Percentiles rank a stretch among this genome's conserved stretches.
phyloP scores from a whole-genome alignment of 2,888 invertebrate genomes.

The Myathropa florea region DNA sequence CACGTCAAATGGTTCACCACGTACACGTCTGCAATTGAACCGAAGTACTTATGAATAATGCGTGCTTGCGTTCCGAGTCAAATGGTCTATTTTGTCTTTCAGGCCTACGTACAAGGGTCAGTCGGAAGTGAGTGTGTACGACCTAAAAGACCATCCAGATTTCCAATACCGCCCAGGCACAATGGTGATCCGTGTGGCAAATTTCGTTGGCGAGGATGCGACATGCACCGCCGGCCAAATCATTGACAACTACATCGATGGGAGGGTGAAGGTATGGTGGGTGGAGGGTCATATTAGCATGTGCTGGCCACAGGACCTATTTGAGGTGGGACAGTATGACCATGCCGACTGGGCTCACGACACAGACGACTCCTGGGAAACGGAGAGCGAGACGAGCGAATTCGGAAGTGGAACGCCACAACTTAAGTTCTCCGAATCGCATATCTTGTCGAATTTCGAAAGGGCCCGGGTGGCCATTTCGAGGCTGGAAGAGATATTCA shows the following conservation, averaged over 20 bases:
- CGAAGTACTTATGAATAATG: slow-evolving; percentile 83
- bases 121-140: slow-evolving; percentile 96
- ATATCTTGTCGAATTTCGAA: slow-evolving; percentile 89
- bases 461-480: slow-evolving; percentile 88
- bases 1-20: slow-evolving; percentile 94
- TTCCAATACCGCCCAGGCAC: slow-evolving; percentile 96
- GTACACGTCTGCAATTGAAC: slow-evolving; percentile 87
- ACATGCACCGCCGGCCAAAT: slow-evolving; percentile 93
- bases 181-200: slow-evolving; percentile 92
- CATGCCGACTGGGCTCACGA: slow-evolving; percentile 85
- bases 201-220: slow-evolving; percentile 87
- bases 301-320: slow-evolving; percentile 96
- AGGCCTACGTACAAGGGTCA: slow-evolving; percentile 87
- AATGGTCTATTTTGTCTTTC: slow-evolving; percentile 49
- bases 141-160: slow-evolving; percentile 96
- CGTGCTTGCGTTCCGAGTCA: not conserved
- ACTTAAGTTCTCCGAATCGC: slow-evolving; percentile 82
- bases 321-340: slow-evolving; percentile 89
- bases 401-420: slow-evolving; percentile 74
- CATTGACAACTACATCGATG: slow-evolving; percentile 93
- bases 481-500: slow-evolving; percentile 89
- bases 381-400: slow-evolving; percentile 84
- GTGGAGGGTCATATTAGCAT: slow-evolving; percentile 91
- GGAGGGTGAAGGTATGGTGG: slow-evolving; percentile 95
- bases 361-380: slow-evolving; percentile 91